These are phyloP conservation scores for Brevimyrus niger DNA, from an alignment of 2,113 vertebrate species.

Conservation along the genomic window DNA sequence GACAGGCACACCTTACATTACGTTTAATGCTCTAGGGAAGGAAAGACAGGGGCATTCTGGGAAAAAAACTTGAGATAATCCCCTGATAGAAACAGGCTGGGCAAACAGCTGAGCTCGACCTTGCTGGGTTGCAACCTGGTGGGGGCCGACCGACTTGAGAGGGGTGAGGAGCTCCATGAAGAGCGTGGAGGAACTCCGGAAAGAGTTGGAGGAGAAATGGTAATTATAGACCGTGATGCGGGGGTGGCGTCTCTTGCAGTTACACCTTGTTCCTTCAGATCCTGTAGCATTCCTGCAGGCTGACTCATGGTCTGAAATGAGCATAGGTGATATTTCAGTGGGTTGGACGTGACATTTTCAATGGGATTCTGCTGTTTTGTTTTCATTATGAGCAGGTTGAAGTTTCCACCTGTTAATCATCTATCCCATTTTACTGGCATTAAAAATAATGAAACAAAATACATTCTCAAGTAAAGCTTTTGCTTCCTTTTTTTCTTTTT, in stretches of 20 bases:
- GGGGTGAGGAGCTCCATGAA: neutral
- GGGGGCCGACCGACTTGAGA: neutral
- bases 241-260: neutral
- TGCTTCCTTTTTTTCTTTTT: neutral
- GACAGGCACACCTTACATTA: neutral
- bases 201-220: neutral
- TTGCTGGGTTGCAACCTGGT: neutral
- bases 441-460: neutral
- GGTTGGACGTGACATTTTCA: neutral
- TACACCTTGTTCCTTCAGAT: conserved; percentile 20
- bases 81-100: neutral
- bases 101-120: neutral
- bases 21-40: neutral
- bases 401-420: neutral
- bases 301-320: conserved; percentile 12
- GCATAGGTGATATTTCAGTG: neutral
- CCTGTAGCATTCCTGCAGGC: conserved; percentile 9
- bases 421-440: neutral
- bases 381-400: neutral
- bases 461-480: neutral
- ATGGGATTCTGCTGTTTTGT: neutral
- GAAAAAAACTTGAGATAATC: neutral
- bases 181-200: conserved; percentile 7
- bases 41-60: neutral
- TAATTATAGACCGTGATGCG: conserved; percentile 8